phyloP scores from a whole-genome alignment of 2,888 invertebrate genomes.

The Brachyopa scutellaris region DNA sequence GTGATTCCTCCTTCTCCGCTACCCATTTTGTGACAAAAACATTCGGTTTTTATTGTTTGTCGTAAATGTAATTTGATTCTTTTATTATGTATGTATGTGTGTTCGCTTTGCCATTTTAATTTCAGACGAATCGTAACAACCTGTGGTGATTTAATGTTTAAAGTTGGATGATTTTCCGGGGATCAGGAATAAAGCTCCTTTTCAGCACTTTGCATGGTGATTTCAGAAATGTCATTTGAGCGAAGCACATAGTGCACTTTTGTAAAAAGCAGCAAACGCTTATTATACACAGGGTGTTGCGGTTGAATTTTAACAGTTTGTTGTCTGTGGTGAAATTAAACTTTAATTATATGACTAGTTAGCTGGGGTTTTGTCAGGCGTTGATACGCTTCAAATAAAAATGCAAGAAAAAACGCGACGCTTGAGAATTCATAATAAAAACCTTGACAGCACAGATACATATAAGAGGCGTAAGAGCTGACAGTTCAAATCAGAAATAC shows the following conservation, averaged over 20 bases:
- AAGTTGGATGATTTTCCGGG: slow-evolving; percentile 3
- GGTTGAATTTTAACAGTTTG: too few species aligned
- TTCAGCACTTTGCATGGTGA: not conserved
- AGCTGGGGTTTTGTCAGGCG: too few species aligned
- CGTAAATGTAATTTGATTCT: slow-evolving; percentile 44
- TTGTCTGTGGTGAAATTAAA: too few species aligned
- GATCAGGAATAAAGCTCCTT: not conserved
- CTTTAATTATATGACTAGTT: too few species aligned
- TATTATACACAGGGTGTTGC: too few species aligned
- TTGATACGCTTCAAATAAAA: too few species aligned
- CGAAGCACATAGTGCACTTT: not conserved
- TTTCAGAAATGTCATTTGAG: not conserved
- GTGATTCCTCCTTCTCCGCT: too few species aligned
- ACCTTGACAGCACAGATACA: too few species aligned
- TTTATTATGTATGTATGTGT: not conserved
- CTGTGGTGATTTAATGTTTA: slow-evolving; percentile 33
- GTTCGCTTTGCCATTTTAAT: slow-evolving; percentile 26
- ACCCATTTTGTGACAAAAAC: slow-evolving; percentile 28
- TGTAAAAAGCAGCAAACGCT: not conserved
- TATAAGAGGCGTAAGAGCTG: too few species aligned
- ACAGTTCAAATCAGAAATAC: too few species aligned
- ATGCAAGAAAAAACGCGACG: too few species aligned
- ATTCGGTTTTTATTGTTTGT: slow-evolving; percentile 51
- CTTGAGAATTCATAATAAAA: too few species aligned
- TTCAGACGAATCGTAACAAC: not conserved